Percentiles rank a stretch among this genome's conserved stretches.
phyloP scores from a whole-genome alignment of 2,888 invertebrate genomes.

The Blera fallax region DNA sequence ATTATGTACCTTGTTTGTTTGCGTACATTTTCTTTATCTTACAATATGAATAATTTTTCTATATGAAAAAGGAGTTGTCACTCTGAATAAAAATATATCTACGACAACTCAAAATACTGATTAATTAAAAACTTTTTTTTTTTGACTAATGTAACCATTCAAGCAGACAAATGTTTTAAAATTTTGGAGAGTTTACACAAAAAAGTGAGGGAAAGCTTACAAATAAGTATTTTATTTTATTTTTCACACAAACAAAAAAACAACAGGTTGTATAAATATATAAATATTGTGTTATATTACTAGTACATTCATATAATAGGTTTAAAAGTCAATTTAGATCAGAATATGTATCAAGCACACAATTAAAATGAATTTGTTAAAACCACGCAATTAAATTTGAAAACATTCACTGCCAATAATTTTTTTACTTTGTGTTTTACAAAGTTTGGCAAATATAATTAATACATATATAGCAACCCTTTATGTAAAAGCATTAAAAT shows the following conservation, averaged over 20 bases:
- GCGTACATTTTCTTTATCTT: no score
- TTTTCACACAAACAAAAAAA: background rate
- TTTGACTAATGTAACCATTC: no score
- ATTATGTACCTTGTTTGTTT: no score
- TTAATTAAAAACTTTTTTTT: no score
- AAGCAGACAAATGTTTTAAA: no score
- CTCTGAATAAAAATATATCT: no score
- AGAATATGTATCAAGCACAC: background rate
- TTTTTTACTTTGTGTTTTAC: background rate
- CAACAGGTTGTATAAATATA: background rate
- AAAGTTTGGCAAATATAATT: conserved; percentile 4
- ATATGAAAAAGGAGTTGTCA: no score
- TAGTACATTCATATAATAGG: background rate
- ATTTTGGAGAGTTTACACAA: no score
- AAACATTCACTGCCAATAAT: conserved; percentile 20
- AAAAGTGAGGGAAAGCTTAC: background rate
- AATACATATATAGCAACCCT: no score
- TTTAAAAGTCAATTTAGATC: conserved; percentile 15
- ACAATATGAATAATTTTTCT: no score
- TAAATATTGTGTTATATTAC: no score
- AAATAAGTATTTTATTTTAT: background rate
- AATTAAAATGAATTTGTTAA: background rate
- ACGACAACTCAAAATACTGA: no score
- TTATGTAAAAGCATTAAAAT: background rate
- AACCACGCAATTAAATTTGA: background rate